Conservation (phyloP, 2,113 vertebrate species). For the Mustela lutreola region DNA sequence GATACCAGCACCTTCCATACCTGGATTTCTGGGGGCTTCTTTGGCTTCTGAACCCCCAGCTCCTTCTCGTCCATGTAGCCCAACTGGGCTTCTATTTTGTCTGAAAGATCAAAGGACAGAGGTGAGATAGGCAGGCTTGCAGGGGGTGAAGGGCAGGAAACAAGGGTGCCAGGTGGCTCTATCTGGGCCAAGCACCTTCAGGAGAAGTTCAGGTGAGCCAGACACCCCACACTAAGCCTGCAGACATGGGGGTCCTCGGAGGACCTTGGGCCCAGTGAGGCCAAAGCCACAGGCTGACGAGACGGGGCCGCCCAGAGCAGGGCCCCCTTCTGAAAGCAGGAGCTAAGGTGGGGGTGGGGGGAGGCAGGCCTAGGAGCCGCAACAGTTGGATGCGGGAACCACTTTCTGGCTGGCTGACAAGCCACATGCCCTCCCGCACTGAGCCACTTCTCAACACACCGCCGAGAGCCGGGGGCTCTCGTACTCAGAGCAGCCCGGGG, state of each 20-base stretch:
- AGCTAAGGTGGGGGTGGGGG: rapidly evolving
- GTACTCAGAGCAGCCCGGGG: neutral
- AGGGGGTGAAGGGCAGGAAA: neutral
- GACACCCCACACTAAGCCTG: neutral
- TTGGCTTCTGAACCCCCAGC: slow-evolving; percentile 86
- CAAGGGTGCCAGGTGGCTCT: neutral
- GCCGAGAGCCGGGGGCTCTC: rapidly evolving
- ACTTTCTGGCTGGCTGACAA: neutral
- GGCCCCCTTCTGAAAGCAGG: neutral
- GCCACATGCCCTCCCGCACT: rapidly evolving
- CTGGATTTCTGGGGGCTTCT: slow-evolving; percentile 89
- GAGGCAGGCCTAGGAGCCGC: neutral
- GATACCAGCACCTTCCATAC: slow-evolving; percentile 78
- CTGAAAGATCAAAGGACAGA: slow-evolving; percentile 82
- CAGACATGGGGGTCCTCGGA: no score
- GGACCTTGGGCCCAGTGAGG: neutral
- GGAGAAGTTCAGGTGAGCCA: neutral
- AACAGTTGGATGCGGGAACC: rapidly evolving
- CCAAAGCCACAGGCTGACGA: neutral
- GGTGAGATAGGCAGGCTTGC: neutral
- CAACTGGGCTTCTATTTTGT: slow-evolving; percentile 89
- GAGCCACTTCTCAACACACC: neutral
- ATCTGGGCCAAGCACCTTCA: neutral
- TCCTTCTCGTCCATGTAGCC: slow-evolving; percentile 93
- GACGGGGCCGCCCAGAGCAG: rapidly evolving